Evolutionary conservation across 2,888 invertebrate genomes (phyloP).

Genomic region (Cephus sareptanus): DNA sequence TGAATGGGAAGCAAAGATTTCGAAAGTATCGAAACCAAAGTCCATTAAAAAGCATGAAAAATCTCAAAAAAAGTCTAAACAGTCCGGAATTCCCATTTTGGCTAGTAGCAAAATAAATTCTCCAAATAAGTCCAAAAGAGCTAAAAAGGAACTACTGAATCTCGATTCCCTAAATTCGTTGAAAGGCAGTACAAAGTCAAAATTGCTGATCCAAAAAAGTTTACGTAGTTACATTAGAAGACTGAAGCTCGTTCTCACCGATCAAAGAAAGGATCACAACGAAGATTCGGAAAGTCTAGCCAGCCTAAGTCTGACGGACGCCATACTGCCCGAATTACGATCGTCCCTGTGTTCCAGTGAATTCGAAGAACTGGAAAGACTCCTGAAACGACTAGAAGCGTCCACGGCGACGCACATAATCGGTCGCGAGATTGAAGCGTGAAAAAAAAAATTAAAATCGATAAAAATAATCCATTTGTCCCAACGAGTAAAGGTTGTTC

Average conservation of each 20-base stretch:
- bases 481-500: neutral
- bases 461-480: neutral
- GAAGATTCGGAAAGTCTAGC: slow-evolving; percentile 35
- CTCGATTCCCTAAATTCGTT: neutral
- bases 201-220: slow-evolving; percentile 37
- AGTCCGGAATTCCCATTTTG: neutral
- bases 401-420: neutral
- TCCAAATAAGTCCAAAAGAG: neutral
- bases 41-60: neutral
- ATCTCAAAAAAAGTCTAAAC: neutral
- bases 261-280: slow-evolving; percentile 26
- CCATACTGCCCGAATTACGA: slow-evolving; percentile 37
- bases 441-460: neutral
- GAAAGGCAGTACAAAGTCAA: slow-evolving; percentile 31
- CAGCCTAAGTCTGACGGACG: slow-evolving; percentile 41
- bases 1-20: neutral
- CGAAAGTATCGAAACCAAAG: neutral
- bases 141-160: neutral
- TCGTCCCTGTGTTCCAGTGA: slow-evolving; percentile 35
- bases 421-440: neutral
- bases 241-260: slow-evolving; percentile 35
- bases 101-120: neutral
- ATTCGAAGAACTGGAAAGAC: slow-evolving; percentile 34
- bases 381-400: slow-evolving; percentile 10
- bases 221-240: slow-evolving; percentile 46